A percentile compares a stretch with the other conserved stretches of the same genome.
These are phyloP conservation scores for Cerastis rubricosa DNA, from an alignment of 2,888 invertebrate species.

Conservation along the genomic window DNA sequence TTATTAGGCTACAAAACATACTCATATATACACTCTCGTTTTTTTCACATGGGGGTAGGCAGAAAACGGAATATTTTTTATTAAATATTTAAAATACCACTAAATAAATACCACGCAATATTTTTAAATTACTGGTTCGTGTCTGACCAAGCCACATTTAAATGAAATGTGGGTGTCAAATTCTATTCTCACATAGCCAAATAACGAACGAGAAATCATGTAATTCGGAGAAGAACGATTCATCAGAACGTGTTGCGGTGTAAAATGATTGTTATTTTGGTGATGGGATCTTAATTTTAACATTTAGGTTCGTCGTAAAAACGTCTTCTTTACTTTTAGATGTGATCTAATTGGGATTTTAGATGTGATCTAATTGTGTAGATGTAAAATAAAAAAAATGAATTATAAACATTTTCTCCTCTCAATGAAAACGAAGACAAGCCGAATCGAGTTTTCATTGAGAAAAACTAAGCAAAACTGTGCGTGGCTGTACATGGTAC, in stretches of 20 bases:
- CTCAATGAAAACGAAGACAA: too few species aligned
- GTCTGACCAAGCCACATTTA: not conserved
- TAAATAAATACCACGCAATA: too few species aligned
- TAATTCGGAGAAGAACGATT: not conserved
- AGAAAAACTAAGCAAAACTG: too few species aligned
- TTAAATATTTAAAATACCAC: too few species aligned
- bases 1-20: too few species aligned
- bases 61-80: too few species aligned
- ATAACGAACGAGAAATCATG: not conserved
- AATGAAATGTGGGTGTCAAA: not conserved
- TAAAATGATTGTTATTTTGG: conserved; percentile 19
- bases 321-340: not conserved
- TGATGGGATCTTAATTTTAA: not conserved
- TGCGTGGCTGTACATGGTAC: too few species aligned
- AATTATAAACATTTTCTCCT: too few species aligned
- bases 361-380: not conserved
- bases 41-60: too few species aligned
- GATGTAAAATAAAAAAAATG: too few species aligned
- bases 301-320: not conserved
- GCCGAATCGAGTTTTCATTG: too few species aligned
- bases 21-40: too few species aligned
- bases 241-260: conserved; percentile 3
- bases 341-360: not conserved
- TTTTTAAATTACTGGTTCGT: not conserved
- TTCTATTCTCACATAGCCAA: not conserved